A percentile compares a stretch with the other conserved stretches of the same genome.
Evolutionary conservation across 2,113 vertebrate species (phyloP).

Genomic region (Plotosus lineatus): DNA sequence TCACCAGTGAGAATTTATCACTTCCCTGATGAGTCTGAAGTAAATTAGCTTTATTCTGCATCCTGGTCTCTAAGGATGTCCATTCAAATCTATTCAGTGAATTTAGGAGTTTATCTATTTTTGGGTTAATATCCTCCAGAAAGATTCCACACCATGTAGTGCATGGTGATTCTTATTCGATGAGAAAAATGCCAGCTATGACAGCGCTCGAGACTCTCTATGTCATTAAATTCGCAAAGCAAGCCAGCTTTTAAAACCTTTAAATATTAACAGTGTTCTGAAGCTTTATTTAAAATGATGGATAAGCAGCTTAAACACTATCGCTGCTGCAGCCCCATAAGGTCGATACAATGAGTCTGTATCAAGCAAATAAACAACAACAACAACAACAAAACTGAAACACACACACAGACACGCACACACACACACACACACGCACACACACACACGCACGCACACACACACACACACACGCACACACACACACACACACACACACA

Average conservation of each 20-base stretch:
- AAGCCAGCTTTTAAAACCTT: constrained; percentile 12
- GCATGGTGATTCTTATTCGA: constrained; percentile 35
- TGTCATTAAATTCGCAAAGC: constrained; percentile 30
- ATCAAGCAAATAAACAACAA: neutral
- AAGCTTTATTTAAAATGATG: constrained; percentile 22
- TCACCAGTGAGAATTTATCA: constrained; percentile 9
- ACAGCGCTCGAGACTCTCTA: neutral
- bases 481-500: no score
- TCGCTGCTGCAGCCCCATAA: neutral
- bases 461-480: no score
- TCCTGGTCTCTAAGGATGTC: constrained; percentile 5
- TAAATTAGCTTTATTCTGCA: neutral
- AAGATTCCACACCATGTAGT: constrained; percentile 28
- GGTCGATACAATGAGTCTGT: neutral
- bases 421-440: no score
- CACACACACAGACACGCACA: no score
- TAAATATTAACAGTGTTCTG: constrained; percentile 29
- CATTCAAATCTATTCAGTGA: constrained; percentile 17
- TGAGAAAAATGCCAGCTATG: constrained; percentile 31
- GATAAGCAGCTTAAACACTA: neutral
- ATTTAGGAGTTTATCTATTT: constrained; percentile 35
- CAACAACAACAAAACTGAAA: no score
- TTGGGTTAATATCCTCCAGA: constrained; percentile 23
- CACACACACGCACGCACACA: no score
- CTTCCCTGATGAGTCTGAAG: neutral